Evolutionary conservation across 2,113 vertebrate species (phyloP), one percentile per base, ranked within the genome.

Genomic region (Corythaixoides concolor): DNA sequence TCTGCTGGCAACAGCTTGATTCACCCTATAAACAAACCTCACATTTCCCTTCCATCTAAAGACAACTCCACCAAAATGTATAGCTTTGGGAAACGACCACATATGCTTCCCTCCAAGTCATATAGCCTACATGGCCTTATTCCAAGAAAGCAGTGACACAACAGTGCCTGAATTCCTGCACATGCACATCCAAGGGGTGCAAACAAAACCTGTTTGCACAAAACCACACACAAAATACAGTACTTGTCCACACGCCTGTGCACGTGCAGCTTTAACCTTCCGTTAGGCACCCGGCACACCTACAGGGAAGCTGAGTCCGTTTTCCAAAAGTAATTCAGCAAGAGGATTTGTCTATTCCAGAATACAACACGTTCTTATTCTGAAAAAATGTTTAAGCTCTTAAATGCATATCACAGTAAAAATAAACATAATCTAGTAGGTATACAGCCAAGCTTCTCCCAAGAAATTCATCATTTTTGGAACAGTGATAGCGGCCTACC

Each of bases 161-260:
- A 14, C 74, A 67, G 63, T 9, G 15, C 67, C 85, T n/a, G 18
- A 52, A 64, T 60, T 7, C 18, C 69, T 23, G 59, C 59, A 43
- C 0, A 0, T 5, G 49, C 39, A 16, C 53, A 56, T 11, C 33
- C 79, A 77, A 33, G 55, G 32, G 18, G 28, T 0, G 20, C 75
- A 83, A 35, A 62, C 27, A 55, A 53, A 16, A 33, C 2, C 47
- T 10, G 28, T 9, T 30, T 59, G 47, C 32, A 60, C 45, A 75
- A 45, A 73, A 9, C 0, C 2, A 3, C 60, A 43, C 8, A 15
- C 5, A 14, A 35, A 52, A 18, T 7, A 47, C 37, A 10, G 64
- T 3, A 16, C 19, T 30, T 33, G 53, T 5, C 64, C 41, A 9
- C 37, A 39, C 1, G 6, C 0, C 3, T 0, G 1, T 4, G 30